Base-by-base conservation (phyloP, 2,888 invertebrate genomes). In the Orthosia gothica region DNA sequence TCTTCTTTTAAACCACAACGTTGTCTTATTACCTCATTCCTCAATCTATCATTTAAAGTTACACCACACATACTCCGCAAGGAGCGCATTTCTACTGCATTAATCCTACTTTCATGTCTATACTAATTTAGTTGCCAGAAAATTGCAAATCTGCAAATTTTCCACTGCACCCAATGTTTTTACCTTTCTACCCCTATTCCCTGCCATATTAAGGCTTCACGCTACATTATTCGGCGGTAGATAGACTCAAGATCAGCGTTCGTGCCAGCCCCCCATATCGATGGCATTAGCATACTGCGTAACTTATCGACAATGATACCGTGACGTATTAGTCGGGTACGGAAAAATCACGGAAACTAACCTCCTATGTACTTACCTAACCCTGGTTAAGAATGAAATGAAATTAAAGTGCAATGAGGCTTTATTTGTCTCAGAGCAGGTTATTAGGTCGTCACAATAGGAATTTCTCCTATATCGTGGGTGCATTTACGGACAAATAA, bases 251-350 rank as follows among this genome's bases (percentile, higher is more conserved):
- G 58, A 20, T 16, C 68, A 68, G 20, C 9, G 23, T 82, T 80
- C 82, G 85, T 82, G 85, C 72, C 49, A 59, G 5, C 59, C 55
- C 62, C 18, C 84, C 70, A 82, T 81, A 75, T 70, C 64, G 68
- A 54, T 26, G 12, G 61, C 52, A 82, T 84, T 74, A 85, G 73
- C 79, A 79, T 79, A 79, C 57, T 40, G 64, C 5, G 70, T 57
- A 55, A 65, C 71, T 74, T 76, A 66, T 70, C 70, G 69, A 45
- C 71, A 82, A 79, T 59, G 64, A 68, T 57, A 80, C 69, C 49
- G 58, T 80, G 62, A 81, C 55, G 84, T 71, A 80, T 79, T 80
- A 59, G 61, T 40, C 16, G 12, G 72, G 52, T 45, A 70, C 64
- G 76, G 70, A 75, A 84, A 79, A 75, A 81, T 70, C 64, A 47